These are phyloP conservation scores for Xerus rutilus DNA, from an alignment of 2,797 vertebrate genomes.

Conservation along the genomic window DNA sequence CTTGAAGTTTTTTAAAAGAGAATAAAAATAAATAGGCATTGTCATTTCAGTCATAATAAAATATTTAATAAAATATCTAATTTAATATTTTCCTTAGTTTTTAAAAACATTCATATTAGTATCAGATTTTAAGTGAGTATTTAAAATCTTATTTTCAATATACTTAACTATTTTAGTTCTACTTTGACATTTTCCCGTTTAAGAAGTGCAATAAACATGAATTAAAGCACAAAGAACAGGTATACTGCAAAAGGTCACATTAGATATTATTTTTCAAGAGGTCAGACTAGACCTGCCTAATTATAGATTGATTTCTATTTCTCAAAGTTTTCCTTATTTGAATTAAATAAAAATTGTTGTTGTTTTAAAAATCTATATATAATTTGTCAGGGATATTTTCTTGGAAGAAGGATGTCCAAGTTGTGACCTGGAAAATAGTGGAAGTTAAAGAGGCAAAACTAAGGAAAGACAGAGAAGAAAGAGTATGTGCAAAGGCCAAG, in stretches of 20 bases:
- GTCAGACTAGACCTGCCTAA: neutral
- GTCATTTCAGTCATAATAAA: conserved; percentile 25
- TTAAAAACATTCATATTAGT: neutral
- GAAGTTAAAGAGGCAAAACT: neutral
- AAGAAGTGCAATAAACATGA: neutral
- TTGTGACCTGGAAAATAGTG: neutral
- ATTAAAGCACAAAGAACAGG: neutral
- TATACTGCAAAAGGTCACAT: neutral
- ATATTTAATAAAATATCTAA: conserved; percentile 29
- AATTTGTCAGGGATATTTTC: neutral
- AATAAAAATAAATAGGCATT: conserved; percentile 17
- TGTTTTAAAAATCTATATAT: neutral
- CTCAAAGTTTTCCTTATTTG: conserved; percentile 1
- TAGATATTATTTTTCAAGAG: conserved; percentile 29
- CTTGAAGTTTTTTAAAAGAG: conserved; percentile 23
- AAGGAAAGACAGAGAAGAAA: neutral
- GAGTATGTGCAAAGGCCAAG: neutral
- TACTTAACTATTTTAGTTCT: neutral
- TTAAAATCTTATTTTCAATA: conserved; percentile 43
- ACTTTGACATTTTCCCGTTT: conserved; percentile 16
- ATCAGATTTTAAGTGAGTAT: neutral
- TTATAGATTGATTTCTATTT: neutral
- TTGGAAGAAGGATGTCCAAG: neutral
- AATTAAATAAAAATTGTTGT: neutral
- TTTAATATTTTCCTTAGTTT: conserved; percentile 23